Conservation (phyloP, 64 coral and sea anemone species). For the Pocillopora verrucosa region DNA sequence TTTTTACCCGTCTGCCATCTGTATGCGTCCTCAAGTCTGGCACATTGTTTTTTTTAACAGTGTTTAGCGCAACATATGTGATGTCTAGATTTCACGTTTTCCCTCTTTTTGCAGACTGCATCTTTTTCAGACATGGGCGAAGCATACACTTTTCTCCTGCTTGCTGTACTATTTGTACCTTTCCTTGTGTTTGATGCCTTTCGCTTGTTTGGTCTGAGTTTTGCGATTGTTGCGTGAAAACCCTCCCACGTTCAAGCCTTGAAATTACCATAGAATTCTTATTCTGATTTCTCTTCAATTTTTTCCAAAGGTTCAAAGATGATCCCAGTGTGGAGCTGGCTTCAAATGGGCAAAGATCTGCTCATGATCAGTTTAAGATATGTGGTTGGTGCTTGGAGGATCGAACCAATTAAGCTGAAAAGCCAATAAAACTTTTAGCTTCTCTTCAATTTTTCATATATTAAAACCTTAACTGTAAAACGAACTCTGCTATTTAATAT, state of each 20-base stretch:
- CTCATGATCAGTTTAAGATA: conserved; percentile 85
- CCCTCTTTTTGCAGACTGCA: neutral
- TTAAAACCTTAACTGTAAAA: neutral
- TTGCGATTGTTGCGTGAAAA: neutral
- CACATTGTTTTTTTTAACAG: neutral
- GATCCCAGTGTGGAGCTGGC: conserved; percentile 91
- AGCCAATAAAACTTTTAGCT: conserved; percentile 18
- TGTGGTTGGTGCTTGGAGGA: conserved; percentile 87
- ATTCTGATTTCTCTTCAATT: neutral
- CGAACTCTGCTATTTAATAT: too few species aligned
- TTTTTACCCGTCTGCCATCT: too few species aligned
- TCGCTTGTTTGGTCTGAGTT: neutral
- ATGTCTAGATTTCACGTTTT: neutral
- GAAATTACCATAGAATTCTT: too few species aligned
- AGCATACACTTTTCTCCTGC: neutral
- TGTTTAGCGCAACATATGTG: neutral
- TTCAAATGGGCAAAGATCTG: conserved; percentile 96
- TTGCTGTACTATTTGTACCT: neutral
- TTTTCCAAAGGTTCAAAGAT: conserved; percentile 92
- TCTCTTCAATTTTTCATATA: neutral
- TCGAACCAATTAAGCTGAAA: conserved; percentile 77
- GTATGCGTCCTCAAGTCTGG: too few species aligned
- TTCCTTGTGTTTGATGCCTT: neutral
- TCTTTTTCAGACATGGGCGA: neutral
- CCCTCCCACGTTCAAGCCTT: too few species aligned